phyloP scores from a whole-genome alignment of 1,140 invertebrate genomes.

The Artemia franciscana region DNA sequence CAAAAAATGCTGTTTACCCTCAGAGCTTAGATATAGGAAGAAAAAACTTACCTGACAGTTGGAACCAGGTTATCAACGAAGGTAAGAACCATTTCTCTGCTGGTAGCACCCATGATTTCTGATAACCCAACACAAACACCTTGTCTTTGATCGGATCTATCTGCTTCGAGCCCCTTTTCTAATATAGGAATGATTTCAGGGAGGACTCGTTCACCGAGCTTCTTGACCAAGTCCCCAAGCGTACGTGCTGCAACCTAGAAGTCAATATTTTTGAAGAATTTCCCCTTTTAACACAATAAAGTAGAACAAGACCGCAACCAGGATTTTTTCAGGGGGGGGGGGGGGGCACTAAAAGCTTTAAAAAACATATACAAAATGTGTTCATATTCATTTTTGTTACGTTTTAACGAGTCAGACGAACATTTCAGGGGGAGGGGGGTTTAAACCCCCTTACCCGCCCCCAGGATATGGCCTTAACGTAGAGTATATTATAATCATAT shows the following conservation, averaged over 20 bases:
- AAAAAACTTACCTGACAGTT: slow-evolving; percentile 39
- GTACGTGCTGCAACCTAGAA: slow-evolving; percentile 74
- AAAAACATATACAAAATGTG: too few relatives aligned
- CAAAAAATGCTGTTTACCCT: background rate
- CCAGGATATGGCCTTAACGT: too few relatives aligned
- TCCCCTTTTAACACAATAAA: too few relatives aligned
- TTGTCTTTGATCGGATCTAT: slow-evolving; percentile 74
- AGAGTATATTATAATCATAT: too few relatives aligned
- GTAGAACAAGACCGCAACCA: too few relatives aligned
- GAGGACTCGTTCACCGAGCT: slow-evolving; percentile 87
- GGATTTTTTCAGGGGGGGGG: too few relatives aligned
- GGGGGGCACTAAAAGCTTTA: too few relatives aligned
- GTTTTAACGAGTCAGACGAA: too few relatives aligned
- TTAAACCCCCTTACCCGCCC: too few relatives aligned
- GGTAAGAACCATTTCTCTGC: slow-evolving; percentile 73
- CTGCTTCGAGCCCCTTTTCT: slow-evolving; percentile 71
- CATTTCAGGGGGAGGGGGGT: too few relatives aligned
- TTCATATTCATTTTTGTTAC: too few relatives aligned
- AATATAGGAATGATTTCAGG: slow-evolving; percentile 96
- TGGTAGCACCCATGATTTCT: slow-evolving; percentile 93
- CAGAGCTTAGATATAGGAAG: background rate
- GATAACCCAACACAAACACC: slow-evolving; percentile 94
- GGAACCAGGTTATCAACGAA: slow-evolving; percentile 91
- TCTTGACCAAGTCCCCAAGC: slow-evolving; percentile 85
- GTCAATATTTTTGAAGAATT: too few relatives aligned